Evolutionary conservation across 2,797 vertebrate genomes (phyloP).

Genomic region (Decapterus maruadsi): DNA sequence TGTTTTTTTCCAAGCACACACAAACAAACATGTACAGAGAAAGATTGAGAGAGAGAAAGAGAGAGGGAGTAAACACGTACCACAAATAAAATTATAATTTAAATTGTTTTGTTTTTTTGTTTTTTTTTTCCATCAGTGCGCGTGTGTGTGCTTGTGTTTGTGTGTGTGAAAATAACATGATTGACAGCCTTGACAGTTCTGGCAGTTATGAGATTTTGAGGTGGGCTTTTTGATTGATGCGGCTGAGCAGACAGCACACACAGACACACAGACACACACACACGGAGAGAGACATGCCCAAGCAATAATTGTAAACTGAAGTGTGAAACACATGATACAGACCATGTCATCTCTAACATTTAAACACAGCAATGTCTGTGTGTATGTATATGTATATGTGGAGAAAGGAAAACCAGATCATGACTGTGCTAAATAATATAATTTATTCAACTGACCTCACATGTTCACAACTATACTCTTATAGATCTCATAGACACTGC

Average conservation of each 20-base stretch:
- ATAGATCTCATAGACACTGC: constrained; percentile 77
- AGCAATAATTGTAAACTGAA: neutral
- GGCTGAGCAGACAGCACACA: constrained; percentile 32
- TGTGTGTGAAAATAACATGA: constrained; percentile 25
- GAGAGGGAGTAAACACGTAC: neutral
- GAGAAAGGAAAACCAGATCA: constrained; percentile 54
- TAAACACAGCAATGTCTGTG: neutral
- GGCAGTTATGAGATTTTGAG: constrained; percentile 64
- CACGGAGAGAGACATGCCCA: constrained; percentile 5
- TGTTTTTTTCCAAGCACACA: neutral
- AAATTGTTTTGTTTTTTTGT: too few species aligned
- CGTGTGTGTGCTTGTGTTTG: neutral
- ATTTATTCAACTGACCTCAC: constrained; percentile 83
- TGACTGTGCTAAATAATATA: constrained; percentile 77
- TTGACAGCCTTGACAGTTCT: constrained; percentile 66
- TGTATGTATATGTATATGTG: neutral
- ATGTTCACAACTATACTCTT: constrained; percentile 76
- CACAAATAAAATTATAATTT: constrained; percentile 15
- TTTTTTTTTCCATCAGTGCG: constrained; percentile 14
- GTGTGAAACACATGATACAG: neutral
- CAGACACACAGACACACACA: neutral
- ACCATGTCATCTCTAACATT: neutral
- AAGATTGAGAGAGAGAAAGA: too few species aligned
- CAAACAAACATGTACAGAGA: too few species aligned
- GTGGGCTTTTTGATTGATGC: constrained; percentile 74